Evolutionary conservation across 2,113 vertebrate genomes (phyloP).

Genomic region (Isichthys henryi): DNA sequence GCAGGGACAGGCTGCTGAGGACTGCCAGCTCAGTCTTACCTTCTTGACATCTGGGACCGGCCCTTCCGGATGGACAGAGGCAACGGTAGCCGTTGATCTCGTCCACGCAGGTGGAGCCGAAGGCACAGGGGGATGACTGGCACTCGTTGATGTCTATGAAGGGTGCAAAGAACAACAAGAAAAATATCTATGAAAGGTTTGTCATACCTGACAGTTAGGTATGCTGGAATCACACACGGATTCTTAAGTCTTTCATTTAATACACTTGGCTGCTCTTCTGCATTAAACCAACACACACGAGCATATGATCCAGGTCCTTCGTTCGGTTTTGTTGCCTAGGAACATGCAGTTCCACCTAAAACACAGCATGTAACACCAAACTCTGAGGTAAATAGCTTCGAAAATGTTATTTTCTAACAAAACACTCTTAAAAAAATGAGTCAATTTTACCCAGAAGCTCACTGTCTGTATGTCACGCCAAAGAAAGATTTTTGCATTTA

Average conservation of each 20-base stretch:
- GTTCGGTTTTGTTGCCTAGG: neutral
- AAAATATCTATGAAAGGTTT: neutral
- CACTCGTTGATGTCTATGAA: conserved; percentile 76
- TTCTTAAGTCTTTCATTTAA: neutral
- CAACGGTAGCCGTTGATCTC: conserved; percentile 80
- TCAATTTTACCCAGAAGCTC: neutral
- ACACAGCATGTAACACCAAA: neutral
- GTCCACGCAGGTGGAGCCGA: conserved; percentile 73
- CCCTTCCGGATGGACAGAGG: conserved; percentile 68
- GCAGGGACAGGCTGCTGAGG: neutral
- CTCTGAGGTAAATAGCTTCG: neutral
- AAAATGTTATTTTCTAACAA: neutral
- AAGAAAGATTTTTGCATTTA: neutral
- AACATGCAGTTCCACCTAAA: neutral
- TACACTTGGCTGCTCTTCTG: neutral
- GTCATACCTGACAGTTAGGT: neutral
- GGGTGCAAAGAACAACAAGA: neutral
- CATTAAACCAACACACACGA: neutral
- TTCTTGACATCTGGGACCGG: conserved; percentile 73
- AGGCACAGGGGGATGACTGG: conserved; percentile 77
- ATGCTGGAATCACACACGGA: neutral
- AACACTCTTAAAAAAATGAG: neutral
- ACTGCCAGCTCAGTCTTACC: conserved; percentile 47
- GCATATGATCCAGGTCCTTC: neutral
- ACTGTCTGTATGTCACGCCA: neutral